Evolutionary conservation across 1,140 invertebrate species (phyloP), one percentile per base, ranked within the genome.

Genomic region (Oryctes rhinoceros): DNA sequence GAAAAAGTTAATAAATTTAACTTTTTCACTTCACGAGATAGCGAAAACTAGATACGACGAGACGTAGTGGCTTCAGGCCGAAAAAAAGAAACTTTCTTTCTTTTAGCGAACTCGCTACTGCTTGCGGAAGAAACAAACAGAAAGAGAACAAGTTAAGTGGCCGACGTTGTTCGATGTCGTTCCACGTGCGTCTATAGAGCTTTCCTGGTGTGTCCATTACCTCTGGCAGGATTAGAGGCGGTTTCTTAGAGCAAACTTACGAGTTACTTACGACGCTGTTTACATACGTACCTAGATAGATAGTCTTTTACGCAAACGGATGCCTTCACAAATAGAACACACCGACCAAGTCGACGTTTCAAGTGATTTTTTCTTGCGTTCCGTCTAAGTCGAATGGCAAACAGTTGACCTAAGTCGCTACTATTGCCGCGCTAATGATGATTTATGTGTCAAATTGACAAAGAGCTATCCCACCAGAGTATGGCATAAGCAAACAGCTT

Each of bases 141-240:
- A 37, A 76, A 18, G 75, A 76, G 75, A 76, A 76, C 65, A 71
- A 71, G 65, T 71, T 71, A 71, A 71, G 65, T 71, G 24, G 65
- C 20, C 65, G 65, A 71, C 35, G 53, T 37, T 37, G 65, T 71
- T 71, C 65, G 65, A 71, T 71, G 65, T 71, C 65, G 65, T 24
- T 71, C 13, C 65, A 18, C 37, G 37, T 76, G 75, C 75, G 18
- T 76, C 75, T 76, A 71, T 18, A 24, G 75, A 44, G 75, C 18
- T 76, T 76, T 76, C 75, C 39, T 47, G 65, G 6, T 71, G 71
- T 74, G 39, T 76, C 75, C 75, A 76, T 76, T 76, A 76, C 39
- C 75, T 71, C 75, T 10, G 37, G 37, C 37, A n/a, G 75, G 75
- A 76, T 76, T 76, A 76, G 65, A 15, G 39, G 75, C 75, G 75